phyloP scores from a whole-genome alignment of 2,113 vertebrate genomes.

The Hemichromis elongatus region DNA sequence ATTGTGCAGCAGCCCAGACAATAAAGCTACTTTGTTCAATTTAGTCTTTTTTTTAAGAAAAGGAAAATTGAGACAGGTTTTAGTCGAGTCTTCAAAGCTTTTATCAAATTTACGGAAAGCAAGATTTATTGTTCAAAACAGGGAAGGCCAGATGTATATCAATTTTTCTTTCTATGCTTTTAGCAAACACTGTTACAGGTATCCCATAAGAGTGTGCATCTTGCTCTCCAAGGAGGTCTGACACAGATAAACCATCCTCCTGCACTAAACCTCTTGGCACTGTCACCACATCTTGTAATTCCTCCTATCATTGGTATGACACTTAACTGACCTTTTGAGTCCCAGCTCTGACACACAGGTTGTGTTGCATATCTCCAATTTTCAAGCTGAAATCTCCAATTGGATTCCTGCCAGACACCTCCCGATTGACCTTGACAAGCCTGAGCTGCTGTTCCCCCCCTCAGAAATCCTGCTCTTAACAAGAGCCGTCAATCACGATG shows the following conservation, averaged over 20 bases:
- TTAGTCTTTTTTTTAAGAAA: not conserved
- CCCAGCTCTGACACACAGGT: constrained; percentile 43
- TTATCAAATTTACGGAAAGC: not conserved
- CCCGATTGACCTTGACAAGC: constrained; percentile 57
- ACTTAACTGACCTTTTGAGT: constrained; percentile 52
- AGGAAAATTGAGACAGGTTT: not conserved
- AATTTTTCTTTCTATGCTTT: not conserved
- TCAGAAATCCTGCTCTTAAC: constrained; percentile 51
- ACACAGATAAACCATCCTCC: not conserved
- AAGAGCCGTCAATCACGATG: constrained; percentile 55
- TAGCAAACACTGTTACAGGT: not conserved
- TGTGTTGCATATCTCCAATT: constrained; percentile 43
- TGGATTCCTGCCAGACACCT: constrained; percentile 54
- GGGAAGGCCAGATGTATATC: not conserved
- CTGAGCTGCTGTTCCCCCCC: constrained; percentile 43
- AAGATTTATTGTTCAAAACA: not conserved
- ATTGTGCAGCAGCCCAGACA: not conserved
- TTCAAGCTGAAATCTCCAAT: constrained; percentile 43
- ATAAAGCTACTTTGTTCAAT: not conserved
- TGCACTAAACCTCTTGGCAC: not conserved
- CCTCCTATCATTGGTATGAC: constrained; percentile 29
- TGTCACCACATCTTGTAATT: constrained; percentile 34
- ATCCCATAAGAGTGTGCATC: not conserved
- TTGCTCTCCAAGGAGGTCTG: not conserved
- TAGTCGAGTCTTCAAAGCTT: not conserved